Base-by-base conservation (phyloP, 2,113 vertebrate species). In the Sterrhoptilus dennistouni region DNA sequence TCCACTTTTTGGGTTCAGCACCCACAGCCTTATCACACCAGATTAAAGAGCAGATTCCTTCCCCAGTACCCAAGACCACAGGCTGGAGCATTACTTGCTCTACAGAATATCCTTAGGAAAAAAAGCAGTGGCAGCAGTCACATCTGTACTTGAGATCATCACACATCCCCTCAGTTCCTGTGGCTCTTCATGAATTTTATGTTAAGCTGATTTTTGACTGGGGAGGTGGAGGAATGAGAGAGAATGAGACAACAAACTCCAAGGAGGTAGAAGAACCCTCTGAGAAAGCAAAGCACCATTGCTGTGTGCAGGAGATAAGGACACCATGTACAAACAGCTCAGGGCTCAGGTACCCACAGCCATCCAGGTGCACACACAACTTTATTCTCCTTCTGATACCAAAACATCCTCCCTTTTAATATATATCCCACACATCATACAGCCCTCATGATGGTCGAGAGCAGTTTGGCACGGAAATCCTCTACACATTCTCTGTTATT, bases 261-360 rank as follows among this genome's bases (percentile, higher is more conserved):
- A 69, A 29, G 50, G 52, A 83, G 25, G 53, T 2, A 47, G 45
- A 83, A 76, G 23, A 71, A 69, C 25, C 24, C 68, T 23, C 44
- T 84, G 38, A 60, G 47, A 86, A 83, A 57, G 28, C 54, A 83
- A 68, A 91, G n/a, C 25, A 80, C 20, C 9, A 8, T 0, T 23
- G 24, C 50, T 60, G 69, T 4, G 2, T 14, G 52, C 74, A 72
- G 61, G 63, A 66, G 50, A 36, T 59, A 66, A 1, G 0, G 2
- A 36, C 2, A 4, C 13, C 21, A 12, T 0, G 6, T 4, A 21
- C 29, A 63, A 25, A 75, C 0, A 72, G 38, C 9, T 28, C 70
- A 61, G 57, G 52, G n/a, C 42, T 42, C 52, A 44, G 35, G 47
- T n/a, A 27, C 45, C 40, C 50, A 25, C 25, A 69, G 63, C 17